Base-by-base conservation (phyloP, 2,888 invertebrate species). In the Mechanitis messenoides region DNA sequence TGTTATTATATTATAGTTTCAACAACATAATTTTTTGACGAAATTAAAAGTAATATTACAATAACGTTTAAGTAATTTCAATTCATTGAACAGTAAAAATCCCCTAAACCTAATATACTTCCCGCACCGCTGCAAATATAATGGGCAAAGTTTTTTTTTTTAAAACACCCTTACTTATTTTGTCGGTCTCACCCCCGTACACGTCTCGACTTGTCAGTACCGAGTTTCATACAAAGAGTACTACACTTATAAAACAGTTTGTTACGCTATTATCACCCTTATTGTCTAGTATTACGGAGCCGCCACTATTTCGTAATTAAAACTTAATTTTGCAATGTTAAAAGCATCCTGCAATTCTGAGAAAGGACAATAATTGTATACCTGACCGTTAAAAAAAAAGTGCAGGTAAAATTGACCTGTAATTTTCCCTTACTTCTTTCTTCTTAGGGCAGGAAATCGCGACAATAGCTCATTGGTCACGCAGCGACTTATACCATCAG, bases 391-490 rank as follows among this genome's bases (percentile, higher is more conserved):
- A 64, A 71, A 80, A 81, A 81, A 81, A 78, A 75, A 58, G 53
- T 68, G 62, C 72, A 76, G 75, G 78, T 83, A 69, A 69, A 80
- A 78, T 78, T 78, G 81, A 81, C 81, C 84, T 81, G 77, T 76
- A 77, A 75, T 74, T 75, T 74, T 71, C 70, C 66, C 65, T 68
- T 67, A 60, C 69, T 76, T 80, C 78, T 80, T 75, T 70, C 79
- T 80, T 75, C 70, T 72, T 74, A 73, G 71, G 73, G 74, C 84
- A 88, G 85, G 87, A 85, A 85, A 84, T 82, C 72, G 78, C 77
- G 80, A 86, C 87, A 87, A 86, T 81, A 67, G 61, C 54, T 67
- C 73, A 74, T 76, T 75, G 82, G 81, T 80, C 83, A 78, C 69
- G 73, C 50, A 50, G 50, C 3, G 50, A 31, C 31, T 50, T 50